Base-by-base conservation (phyloP, 2,797 vertebrate species). In the Tokudaia muenninki region DNA sequence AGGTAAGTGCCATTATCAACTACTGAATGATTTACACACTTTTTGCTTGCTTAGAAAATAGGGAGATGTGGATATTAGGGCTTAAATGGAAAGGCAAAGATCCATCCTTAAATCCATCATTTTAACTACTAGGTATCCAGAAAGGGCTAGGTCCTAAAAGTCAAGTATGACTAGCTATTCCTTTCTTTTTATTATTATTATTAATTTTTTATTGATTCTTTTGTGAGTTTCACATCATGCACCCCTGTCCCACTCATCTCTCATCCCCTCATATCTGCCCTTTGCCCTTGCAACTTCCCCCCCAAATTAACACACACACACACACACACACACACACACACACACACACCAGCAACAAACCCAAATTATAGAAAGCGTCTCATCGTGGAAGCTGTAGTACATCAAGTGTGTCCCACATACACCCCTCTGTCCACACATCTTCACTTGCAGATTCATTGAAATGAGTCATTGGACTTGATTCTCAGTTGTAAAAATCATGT, bases 1-100 rank as follows among this genome's bases (percentile, higher is more conserved):
- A 84, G 44, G 22, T 7, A 91, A 78, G 29, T 47, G 90, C 3
- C 29, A 7, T 80, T 75, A 37, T 59, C n/a, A 96, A 91, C 77
- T 41, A n/a, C 2, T 89, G 13, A 31, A n/a, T 78, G 34, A 16
- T 87, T 61, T 65, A n/a, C 50, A 79, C 3, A 34, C 11, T 86
- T 89, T 70, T 72, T 87, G 77, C 47, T 94, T 94, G 63, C 19
- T 91, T 89, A 92, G 29, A 77, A 34, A 83, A 72, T 47, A 80
- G 12, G 31, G 77, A 78, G 89, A 74, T 91, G 19, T 81, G 26
- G 10, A 83, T 82, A 55, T 29, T 34, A 83, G 67, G 50, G 16
- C 72, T 6, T 87, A 70, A 44, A 90, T 61, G 34, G 41, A 41
- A 26, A 94, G 5, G 55, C 34, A 34, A 26, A 17, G 77, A 79